Evolutionary conservation across 2,797 vertebrate species (phyloP).

Genomic region (Lemur catta): DNA sequence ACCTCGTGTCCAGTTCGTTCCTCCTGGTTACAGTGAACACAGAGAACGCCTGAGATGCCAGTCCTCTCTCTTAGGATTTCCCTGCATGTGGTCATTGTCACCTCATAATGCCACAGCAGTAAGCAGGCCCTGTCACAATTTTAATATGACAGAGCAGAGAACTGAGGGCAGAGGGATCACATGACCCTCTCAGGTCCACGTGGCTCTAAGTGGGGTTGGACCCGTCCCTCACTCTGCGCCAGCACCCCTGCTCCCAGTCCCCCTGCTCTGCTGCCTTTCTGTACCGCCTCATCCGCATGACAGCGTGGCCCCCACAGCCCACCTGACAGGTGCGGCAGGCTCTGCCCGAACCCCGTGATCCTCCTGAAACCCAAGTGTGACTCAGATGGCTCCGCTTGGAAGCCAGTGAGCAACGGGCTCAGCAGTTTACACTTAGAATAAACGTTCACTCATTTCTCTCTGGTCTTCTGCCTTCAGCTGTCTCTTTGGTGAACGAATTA

Average conservation of each 20-base stretch:
- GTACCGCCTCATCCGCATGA: background rate
- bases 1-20: background rate
- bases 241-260: background rate
- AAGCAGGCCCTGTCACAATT: background rate
- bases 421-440: background rate
- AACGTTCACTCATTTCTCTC: background rate
- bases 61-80: background rate
- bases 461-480: background rate
- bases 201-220: background rate
- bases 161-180: too few relatives aligned
- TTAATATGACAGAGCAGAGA: background rate
- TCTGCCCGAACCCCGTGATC: background rate
- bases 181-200: background rate
- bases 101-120: background rate
- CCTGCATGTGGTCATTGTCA: background rate
- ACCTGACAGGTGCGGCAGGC: background rate
- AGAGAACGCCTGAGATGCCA: background rate
- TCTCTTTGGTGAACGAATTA: background rate
- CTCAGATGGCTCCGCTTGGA: background rate
- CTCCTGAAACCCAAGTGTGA: background rate
- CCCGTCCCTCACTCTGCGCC: background rate
- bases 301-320: rapidly evolving
- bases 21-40: background rate
- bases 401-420: background rate
- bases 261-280: background rate